Percentiles rank a stretch among this genome's conserved stretches.
These are phyloP conservation scores for Motacilla tschutschensis DNA, from an alignment of 2,113 vertebrate genomes.

Conservation along the genomic window DNA sequence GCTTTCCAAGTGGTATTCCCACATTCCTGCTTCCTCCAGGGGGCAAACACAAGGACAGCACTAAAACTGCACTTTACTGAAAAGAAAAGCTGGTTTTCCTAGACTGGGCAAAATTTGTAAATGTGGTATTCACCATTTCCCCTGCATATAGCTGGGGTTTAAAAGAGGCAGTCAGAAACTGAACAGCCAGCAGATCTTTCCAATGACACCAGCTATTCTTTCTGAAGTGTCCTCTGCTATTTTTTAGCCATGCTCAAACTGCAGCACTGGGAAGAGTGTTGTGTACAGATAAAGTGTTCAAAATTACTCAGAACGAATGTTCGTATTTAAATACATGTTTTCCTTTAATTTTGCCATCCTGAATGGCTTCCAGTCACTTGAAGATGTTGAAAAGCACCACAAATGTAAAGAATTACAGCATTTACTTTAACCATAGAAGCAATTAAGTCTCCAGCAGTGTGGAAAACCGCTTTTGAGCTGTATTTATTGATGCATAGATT, in stretches of 20 bases:
- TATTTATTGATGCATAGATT: constrained; percentile 79
- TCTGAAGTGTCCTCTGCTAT: not conserved
- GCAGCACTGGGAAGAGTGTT: not conserved
- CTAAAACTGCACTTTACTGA: not conserved
- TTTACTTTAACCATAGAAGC: constrained; percentile 63
- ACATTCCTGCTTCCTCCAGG: not conserved
- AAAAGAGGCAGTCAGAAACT: not conserved
- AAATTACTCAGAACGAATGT: constrained; percentile 5
- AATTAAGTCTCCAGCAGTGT: constrained; percentile 75
- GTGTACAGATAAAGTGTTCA: constrained; percentile 26
- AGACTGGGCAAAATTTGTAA: not conserved
- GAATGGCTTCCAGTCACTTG: not conserved
- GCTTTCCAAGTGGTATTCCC: not conserved
- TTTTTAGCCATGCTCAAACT: not conserved
- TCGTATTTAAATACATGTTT: not conserved
- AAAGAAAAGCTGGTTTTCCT: not conserved
- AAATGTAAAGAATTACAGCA: constrained; percentile 64
- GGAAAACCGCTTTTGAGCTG: constrained; percentile 72
- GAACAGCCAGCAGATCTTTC: constrained; percentile 1
- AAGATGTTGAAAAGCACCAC: constrained; percentile 53
- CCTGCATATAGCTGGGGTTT: not conserved
- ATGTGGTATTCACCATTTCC: not conserved
- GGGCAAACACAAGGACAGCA: not conserved
- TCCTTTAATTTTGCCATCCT: constrained; percentile 30
- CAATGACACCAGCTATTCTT: not conserved